Conservation (phyloP, 2,888 invertebrate species). For the Epinotia demarniana region DNA sequence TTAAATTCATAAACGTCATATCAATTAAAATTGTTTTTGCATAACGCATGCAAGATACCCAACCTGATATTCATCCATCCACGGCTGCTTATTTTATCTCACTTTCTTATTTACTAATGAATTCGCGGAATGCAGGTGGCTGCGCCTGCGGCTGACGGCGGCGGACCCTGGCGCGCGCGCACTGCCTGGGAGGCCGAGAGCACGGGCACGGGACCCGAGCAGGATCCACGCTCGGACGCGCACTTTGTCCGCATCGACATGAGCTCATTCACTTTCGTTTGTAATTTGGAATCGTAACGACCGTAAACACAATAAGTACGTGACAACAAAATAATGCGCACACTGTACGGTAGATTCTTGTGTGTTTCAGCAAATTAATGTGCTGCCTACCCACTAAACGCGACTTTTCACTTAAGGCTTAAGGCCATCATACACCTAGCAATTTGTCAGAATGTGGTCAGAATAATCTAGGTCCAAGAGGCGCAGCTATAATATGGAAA, state of each 20-base stretch:
- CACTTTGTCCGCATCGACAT: constrained; percentile 70
- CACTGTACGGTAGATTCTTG: constrained; percentile 9
- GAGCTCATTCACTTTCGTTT: constrained; percentile 75
- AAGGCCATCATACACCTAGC: too few relatives aligned
- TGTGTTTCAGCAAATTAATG: constrained; percentile 1
- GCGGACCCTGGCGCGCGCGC: constrained; percentile 55
- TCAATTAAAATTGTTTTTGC: constrained; percentile 43
- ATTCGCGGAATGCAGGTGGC: constrained; percentile 53
- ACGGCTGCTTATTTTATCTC: constrained; percentile 57
- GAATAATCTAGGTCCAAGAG: too few relatives aligned
- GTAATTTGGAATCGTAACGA: constrained; percentile 60
- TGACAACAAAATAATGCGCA: constrained; percentile 25
- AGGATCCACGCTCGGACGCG: constrained; percentile 77
- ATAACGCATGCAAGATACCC: constrained; percentile 42
- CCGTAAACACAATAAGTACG: constrained; percentile 50
- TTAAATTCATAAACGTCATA: constrained; percentile 27
- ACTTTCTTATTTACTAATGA: constrained; percentile 63
- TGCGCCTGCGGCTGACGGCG: constrained; percentile 16
- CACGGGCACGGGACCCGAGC: constrained; percentile 51
- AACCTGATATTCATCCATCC: constrained; percentile 77
- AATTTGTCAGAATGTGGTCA: too few relatives aligned
- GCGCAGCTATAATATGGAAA: too few relatives aligned
- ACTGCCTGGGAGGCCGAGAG: constrained; percentile 51
- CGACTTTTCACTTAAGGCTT: too few relatives aligned
- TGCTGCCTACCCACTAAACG: constrained; percentile 14